A percentile compares a stretch with the other conserved stretches of the same genome.
Conservation (phyloP, 2,888 invertebrate species). For the Cotesia congregata region DNA sequence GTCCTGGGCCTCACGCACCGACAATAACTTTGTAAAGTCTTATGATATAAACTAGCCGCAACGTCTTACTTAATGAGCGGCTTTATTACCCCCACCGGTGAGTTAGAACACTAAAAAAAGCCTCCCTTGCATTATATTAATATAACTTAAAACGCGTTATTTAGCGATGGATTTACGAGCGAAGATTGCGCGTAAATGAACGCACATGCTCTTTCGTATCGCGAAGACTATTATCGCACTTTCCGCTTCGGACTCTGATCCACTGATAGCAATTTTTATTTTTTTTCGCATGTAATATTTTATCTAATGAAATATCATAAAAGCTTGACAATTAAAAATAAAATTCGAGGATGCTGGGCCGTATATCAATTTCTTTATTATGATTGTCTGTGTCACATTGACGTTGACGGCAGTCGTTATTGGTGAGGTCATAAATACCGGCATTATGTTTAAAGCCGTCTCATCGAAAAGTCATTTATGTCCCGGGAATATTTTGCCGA, state of each 20-base stretch:
- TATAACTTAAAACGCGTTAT: slow-evolving; percentile 54
- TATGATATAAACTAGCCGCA: slow-evolving; percentile 61
- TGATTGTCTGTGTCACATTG: slow-evolving; percentile 51
- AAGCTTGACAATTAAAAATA: slow-evolving; percentile 4
- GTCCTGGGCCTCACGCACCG: slow-evolving; percentile 57
- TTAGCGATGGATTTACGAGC: slow-evolving; percentile 60
- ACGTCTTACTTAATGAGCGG: slow-evolving; percentile 61
- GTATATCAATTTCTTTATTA: slow-evolving; percentile 52
- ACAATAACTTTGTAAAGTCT: slow-evolving; percentile 61
- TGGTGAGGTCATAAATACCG: background rate
- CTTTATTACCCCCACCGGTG: slow-evolving; percentile 56
- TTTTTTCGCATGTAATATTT: no score
- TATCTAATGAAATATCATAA: slow-evolving; percentile 7
- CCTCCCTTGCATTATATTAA: slow-evolving; percentile 17
- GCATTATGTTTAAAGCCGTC: background rate
- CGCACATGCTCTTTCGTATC: slow-evolving; percentile 32
- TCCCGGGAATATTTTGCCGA: background rate
- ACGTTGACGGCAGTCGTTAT: slow-evolving; percentile 30
- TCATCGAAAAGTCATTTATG: background rate
- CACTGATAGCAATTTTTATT: slow-evolving; percentile 20
- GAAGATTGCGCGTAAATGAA: slow-evolving; percentile 56
- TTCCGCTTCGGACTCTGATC: slow-evolving; percentile 20
- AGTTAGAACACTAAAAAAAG: slow-evolving; percentile 17
- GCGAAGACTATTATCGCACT: slow-evolving; percentile 22
- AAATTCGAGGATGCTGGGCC: slow-evolving; percentile 32